phyloP scores from a whole-genome alignment of 2,113 vertebrate species.

The Epinephelus cyanopodus region DNA sequence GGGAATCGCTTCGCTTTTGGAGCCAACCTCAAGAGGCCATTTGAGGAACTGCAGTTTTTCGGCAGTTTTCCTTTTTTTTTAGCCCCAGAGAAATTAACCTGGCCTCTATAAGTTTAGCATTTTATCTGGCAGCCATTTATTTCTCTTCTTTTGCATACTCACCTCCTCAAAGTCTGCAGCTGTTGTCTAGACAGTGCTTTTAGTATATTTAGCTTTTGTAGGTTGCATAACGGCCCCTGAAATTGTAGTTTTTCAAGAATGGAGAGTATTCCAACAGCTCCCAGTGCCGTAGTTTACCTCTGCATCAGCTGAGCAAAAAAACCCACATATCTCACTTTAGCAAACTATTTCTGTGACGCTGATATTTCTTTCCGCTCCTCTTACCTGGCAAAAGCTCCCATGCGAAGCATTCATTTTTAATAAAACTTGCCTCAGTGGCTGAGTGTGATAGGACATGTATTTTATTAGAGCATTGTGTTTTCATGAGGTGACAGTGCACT shows the following conservation, averaged over 20 bases:
- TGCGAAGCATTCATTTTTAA: conserved; percentile 35
- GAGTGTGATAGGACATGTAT: conserved; percentile 34
- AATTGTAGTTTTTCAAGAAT: conserved; percentile 36
- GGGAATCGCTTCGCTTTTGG: no score
- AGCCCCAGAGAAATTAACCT: neutral
- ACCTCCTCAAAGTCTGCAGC: conserved; percentile 21
- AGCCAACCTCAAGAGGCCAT: no score
- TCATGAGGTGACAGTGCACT: conserved; percentile 36
- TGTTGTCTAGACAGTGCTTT: conserved; percentile 9
- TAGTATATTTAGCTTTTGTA: conserved; percentile 27
- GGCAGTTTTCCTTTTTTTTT: no score
- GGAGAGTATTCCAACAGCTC: conserved; percentile 16
- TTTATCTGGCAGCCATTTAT: neutral
- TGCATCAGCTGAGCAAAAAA: conserved; percentile 8
- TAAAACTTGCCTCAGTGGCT: conserved; percentile 18
- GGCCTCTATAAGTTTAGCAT: neutral
- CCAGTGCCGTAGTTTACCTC: conserved; percentile 17
- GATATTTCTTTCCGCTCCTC: conserved; percentile 8
- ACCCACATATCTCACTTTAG: neutral
- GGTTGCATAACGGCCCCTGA: conserved; percentile 36
- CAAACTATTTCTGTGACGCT: neutral
- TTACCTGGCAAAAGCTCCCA: neutral
- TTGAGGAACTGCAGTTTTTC: no score
- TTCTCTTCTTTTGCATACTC: neutral
- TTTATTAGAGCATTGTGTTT: conserved; percentile 53